Base-by-base conservation (phyloP, 2,888 invertebrate species). In the Caenorhabditis afra region DNA sequence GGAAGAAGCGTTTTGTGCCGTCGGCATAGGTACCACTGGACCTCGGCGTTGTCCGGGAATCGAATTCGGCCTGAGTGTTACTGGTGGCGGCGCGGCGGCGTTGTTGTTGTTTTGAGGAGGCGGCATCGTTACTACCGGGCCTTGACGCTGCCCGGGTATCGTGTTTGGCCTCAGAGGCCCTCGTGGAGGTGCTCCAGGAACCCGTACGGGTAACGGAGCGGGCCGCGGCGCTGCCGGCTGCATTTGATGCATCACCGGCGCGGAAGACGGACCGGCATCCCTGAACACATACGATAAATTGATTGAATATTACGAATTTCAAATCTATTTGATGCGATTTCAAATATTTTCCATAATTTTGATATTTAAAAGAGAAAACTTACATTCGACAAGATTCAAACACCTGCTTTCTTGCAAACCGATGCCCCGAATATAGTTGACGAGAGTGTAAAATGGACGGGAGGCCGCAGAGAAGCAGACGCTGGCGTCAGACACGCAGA, bases 211-310 rank as follows among this genome's bases (percentile, higher is more conserved):
- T 10, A 10, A 3, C 5, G 41, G 41, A 41, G 22, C 22, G 5
- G 8, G 52, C 11, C 23, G 23, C 14, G 23, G 29, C 23, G 5
- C 29, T n/a, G 52, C 20, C 11, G 57, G 57, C n/a, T 57, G 57
- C 44, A 57, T 22, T 41, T 57, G 41, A 14, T 57, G 57, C 22
- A 57, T n/a, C 1, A 39, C 37, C 18, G 57, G 57, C 22, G 37
- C 57, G 3, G 55, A 39, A 16, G 57, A 39, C 7, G 57, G 39
- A 10, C 57, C 57, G 5, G 44, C 41, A 14, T 57, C 57, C 57
- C 57, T 57, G 44, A 39, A 57, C 12, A 47, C 8, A n/a, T n/a
- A n/a, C n/a, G n/a, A n/a, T n/a, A n/a, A n/a, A n/a, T n/a, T n/a
- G n/a, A n/a, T n/a, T n/a, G n/a, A n/a, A n/a, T 37, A 29, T 7